Base-by-base conservation (phyloP, 2,888 invertebrate genomes). In the Plebejus anna region DNA sequence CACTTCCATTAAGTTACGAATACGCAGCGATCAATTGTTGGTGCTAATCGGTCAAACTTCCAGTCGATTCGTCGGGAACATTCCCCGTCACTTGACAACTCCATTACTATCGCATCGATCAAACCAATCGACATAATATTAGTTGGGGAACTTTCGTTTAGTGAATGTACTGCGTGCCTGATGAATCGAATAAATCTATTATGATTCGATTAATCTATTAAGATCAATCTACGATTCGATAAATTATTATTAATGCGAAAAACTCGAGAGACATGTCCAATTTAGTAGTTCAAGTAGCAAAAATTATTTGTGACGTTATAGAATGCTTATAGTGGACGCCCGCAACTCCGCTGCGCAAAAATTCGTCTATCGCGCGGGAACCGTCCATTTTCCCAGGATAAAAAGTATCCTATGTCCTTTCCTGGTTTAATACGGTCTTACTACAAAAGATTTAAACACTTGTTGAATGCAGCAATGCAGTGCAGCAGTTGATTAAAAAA, bases 101-200 rank as follows among this genome's bases (percentile, higher is more conserved):
- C 66, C 66, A 32, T 66, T 28, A 11, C 66, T 66, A 66, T 36
- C 32, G 13, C 32, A 66, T 66, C 66, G 36, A 66, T 66, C 66
- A 66, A 13, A 36, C 13, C 66, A 13, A 66, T 32, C 66, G 28
- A 66, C 66, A 36, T 61, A 61, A 61, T n/a, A n/a, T 66, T 66
- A 66, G 66, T 66, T 66, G 66, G 66, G 66, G 66, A 66, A 66
- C 32, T 66, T 66, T 66, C 66, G 32, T 36, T 66, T 66, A 66
- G 66, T 16, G 32, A 66, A 4, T 66, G 32, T 66, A 66, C 36
- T 66, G 66, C 32, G 32, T 32, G 32, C 32, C 22, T 32, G 66
- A 32, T 36, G 32, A 36, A 66, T 66, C 66, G 66, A 13, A 66
- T 66, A 36, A 66, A 32, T 36, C 66, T 32, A 66, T 66, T 66